Evolutionary conservation across 2,888 invertebrate genomes (phyloP), one percentile per base, ranked within the genome.

Genomic region (Mesopsocus fuscifrons): DNA sequence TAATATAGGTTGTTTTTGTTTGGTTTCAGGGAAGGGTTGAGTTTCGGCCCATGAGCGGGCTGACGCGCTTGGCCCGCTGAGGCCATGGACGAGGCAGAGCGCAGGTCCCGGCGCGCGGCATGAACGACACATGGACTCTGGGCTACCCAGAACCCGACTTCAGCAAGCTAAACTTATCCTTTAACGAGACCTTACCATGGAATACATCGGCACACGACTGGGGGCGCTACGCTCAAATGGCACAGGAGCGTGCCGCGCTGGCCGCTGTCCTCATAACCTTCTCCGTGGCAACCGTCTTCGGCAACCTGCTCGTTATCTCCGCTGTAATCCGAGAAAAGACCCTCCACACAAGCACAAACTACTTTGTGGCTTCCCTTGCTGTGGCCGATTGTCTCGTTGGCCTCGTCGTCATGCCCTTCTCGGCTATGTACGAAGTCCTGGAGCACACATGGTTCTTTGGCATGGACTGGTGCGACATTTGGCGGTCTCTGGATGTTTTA

Each of bases 341-440:
- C 56, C 69, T 98, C 3, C 88, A 95, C 59, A 94, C 94, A 8
- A 89, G 95, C 6, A 97, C 97, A 5, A 95, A 95, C 62, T 97
- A 94, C 58, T 89, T 97, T 60, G 89, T 97, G 48, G 92, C 94
- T 8, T 95, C 95, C 11, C 64, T 97, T 48, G 97, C 97, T 1
- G 85, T 92, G 18, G 95, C 97, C 1, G 97, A 97, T 59, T 88
- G 94, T 53, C 67, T 97, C 34, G 94, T 97, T 3, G 97, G 97
- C 0, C 66, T 92, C 41, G 85, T 95, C 3, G 97, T 98, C 41
- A 97, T 97, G 97, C 97, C 97, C 1, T 91, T 97, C 61, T 85
- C 87, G 48, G 88, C 88, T 0, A 68, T 88, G 11, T 87, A 88
- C 58, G 89, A 91, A 62, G 81, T 87, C 11, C 64, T 87, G 21